Evolutionary conservation across 2,797 vertebrate species (phyloP).

Genomic region (Cossypha heuglini): DNA sequence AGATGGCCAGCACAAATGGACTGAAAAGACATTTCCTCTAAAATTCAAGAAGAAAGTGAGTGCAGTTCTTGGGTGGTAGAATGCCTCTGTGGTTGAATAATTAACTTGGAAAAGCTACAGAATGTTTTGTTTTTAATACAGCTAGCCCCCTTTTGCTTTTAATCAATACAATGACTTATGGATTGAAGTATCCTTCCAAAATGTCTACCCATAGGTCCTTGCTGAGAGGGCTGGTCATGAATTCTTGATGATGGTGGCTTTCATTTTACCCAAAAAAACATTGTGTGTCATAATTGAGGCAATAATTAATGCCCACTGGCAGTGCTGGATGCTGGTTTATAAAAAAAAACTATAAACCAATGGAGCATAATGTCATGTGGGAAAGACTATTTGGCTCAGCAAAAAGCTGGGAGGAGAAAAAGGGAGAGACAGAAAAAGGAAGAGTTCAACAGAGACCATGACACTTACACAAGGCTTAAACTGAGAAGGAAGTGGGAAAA

Average conservation of each 20-base stretch:
- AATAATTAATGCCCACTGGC: constrained; percentile 30
- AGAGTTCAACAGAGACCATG: not conserved
- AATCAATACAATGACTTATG: constrained; percentile 2
- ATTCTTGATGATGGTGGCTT: not conserved
- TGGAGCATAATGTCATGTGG: not conserved
- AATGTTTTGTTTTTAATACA: constrained; percentile 34
- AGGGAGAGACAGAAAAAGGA: not conserved
- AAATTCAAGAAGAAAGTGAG: constrained; percentile 44
- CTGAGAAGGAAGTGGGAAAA: constrained; percentile 41
- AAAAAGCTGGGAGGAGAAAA: not conserved
- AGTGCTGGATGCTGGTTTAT: not conserved
- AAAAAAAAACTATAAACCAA: constrained; percentile 19
- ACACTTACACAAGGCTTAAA: not conserved
- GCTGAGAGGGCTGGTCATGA: not conserved
- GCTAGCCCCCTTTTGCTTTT: constrained; percentile 10
- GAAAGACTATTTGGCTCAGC: not conserved
- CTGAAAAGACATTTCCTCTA: not conserved
- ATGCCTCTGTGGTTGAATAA: constrained; percentile 18
- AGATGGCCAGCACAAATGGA: not conserved
- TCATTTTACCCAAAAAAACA: not conserved
- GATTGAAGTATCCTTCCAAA: not conserved
- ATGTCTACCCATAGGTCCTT: constrained; percentile 4
- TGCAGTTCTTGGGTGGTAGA: constrained; percentile 36
- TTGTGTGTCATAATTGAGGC: not conserved
- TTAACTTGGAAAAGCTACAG: constrained; percentile 12